These are phyloP conservation scores for Pomacea maculata DNA, from an alignment of 1,140 invertebrate genomes.

Conservation along the genomic window DNA sequence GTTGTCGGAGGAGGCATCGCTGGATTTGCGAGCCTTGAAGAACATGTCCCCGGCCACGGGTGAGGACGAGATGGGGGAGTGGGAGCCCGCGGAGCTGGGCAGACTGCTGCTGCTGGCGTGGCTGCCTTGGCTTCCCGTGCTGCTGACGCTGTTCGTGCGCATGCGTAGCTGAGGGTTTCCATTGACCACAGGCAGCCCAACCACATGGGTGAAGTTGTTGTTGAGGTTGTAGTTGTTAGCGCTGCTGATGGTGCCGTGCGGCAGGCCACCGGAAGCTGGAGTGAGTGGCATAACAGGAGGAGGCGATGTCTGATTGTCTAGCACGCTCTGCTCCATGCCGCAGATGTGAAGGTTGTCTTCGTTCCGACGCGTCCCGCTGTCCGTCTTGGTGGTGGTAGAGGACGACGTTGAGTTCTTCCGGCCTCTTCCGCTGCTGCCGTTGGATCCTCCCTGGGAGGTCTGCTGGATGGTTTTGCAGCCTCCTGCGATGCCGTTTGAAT, in stretches of 20 bases:
- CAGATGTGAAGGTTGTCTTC: slow-evolving; percentile 29
- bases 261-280: not conserved
- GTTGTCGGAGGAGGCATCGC: slow-evolving; percentile 14
- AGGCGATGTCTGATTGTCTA: slow-evolving; percentile 9
- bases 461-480: slow-evolving; percentile 40
- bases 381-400: not conserved
- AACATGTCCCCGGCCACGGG: slow-evolving; percentile 37
- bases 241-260: not conserved
- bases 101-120: slow-evolving; percentile 66
- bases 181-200: slow-evolving; percentile 56
- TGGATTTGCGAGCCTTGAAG: slow-evolving; percentile 64
- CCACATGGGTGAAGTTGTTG: slow-evolving; percentile 74
- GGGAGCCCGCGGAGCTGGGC: slow-evolving; percentile 55
- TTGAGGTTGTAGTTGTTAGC: slow-evolving; percentile 28
- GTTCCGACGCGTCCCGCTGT: not conserved
- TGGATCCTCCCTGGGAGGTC: not conserved
- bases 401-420: not conserved
- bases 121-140: slow-evolving; percentile 72
- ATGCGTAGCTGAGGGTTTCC: slow-evolving; percentile 69
- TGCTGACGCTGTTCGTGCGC: slow-evolving; percentile 73
- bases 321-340: slow-evolving; percentile 15
- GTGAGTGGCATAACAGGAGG: not conserved
- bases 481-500: slow-evolving; percentile 20
- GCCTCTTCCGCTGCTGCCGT: not conserved
- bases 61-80: slow-evolving; percentile 47